Evolutionary conservation across 2,113 vertebrate species (phyloP).

Genomic region (Silurus glanis): DNA sequence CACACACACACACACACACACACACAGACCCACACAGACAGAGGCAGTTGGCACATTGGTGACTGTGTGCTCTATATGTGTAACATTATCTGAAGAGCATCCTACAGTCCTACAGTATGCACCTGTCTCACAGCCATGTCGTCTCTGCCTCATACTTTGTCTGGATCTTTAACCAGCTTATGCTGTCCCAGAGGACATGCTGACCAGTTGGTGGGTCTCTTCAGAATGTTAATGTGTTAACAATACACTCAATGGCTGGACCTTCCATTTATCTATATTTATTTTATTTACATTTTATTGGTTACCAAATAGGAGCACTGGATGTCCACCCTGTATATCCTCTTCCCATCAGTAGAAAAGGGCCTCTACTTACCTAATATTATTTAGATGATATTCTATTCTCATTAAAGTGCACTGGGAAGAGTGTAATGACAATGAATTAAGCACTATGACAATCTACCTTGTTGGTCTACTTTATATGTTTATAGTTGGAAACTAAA

Average conservation of each 20-base stretch:
- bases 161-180: conserved; percentile 30
- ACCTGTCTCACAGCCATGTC: conserved; percentile 37
- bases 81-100: conserved; percentile 38
- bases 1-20: neutral
- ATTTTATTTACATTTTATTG: no score
- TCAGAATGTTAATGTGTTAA: neutral
- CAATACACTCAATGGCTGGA: neutral
- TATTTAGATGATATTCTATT: neutral
- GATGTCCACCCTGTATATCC: neutral
- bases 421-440: neutral
- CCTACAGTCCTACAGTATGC: conserved; percentile 18
- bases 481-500: neutral
- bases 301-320: no score
- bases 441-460: neutral
- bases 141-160: conserved; percentile 15
- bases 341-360: neutral
- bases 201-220: conserved; percentile 20
- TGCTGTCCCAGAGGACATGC: conserved; percentile 18
- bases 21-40: neutral
- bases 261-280: neutral
- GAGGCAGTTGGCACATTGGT: conserved; percentile 33
- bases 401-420: neutral
- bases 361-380: neutral
- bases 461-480: neutral
- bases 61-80: conserved; percentile 33